Percentiles rank a stretch among this genome's conserved stretches.
Conservation (phyloP, 2,797 vertebrate species). For the Arremon brunneinucha region DNA sequence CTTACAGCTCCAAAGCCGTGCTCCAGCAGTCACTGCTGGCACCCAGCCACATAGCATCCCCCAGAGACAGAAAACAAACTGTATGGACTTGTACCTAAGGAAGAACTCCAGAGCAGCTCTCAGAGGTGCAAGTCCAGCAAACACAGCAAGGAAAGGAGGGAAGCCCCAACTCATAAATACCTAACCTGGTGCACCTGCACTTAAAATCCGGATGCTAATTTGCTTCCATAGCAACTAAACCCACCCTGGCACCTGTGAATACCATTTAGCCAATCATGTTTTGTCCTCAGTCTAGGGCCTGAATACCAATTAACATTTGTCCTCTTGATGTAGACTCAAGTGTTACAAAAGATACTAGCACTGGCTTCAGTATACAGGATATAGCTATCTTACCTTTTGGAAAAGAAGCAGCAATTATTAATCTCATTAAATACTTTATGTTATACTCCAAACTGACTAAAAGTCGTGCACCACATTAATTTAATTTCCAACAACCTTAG, state of each 20-base stretch:
- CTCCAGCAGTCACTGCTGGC: rapidly evolving
- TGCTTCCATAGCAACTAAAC: not conserved
- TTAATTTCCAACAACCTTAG: not conserved
- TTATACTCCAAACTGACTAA: not conserved
- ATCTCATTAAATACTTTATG: not conserved
- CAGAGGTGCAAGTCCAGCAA: not conserved
- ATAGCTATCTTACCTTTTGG: not conserved
- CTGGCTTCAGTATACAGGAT: not conserved
- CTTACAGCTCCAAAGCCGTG: rapidly evolving
- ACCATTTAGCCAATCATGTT: too few species aligned
- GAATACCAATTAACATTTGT: not conserved
- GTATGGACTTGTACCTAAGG: rapidly evolving
- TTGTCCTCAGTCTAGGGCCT: not conserved
- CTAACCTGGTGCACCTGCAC: not conserved
- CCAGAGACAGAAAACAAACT: not conserved
- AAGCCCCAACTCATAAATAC: not conserved
- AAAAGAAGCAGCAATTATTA: not conserved
- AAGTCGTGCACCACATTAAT: not conserved
- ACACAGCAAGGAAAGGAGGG: rapidly evolving
- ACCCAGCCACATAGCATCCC: not conserved
- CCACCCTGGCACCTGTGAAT: not conserved
- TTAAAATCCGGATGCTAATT: not conserved
- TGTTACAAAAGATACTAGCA: not conserved
- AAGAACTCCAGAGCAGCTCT: not conserved
- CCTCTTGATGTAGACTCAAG: not conserved